Percentiles rank a stretch among this genome's conserved stretches.
phyloP scores from a whole-genome alignment of 1,140 invertebrate species.

The Trichonephila clavipes region DNA sequence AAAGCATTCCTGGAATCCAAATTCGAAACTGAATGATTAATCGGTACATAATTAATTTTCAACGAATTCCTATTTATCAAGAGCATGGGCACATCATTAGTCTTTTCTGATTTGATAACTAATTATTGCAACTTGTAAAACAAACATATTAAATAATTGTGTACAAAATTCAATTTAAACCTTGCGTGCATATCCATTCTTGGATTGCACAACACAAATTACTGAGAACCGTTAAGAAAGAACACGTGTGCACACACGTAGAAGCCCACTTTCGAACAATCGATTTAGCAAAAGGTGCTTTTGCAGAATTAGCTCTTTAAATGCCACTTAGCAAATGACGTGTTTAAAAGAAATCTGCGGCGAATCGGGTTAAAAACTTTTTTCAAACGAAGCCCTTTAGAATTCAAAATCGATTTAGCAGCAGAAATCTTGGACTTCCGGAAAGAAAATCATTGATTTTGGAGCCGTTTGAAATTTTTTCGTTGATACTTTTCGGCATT shows the following conservation, averaged over 20 bases:
- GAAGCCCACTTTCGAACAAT: neutral
- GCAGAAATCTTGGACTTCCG: neutral
- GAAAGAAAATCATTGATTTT: constrained; percentile 34
- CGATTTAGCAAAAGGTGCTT: constrained; percentile 10
- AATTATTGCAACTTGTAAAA: no score
- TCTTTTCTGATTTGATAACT: no score
- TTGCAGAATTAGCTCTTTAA: constrained; percentile 18
- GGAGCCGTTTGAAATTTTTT: constrained; percentile 27
- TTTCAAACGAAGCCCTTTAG: neutral
- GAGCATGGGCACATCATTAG: no score
- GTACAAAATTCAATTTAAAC: neutral
- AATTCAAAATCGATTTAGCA: constrained; percentile 33
- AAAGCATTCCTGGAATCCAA: no score
- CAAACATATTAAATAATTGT: neutral
- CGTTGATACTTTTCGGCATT: neutral
- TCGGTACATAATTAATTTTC: no score
- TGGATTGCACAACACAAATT: neutral
- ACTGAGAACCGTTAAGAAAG: neutral
- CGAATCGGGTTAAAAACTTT: neutral
- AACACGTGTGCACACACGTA: constrained; percentile 1
- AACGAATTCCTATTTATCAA: no score
- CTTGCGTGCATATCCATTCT: neutral
- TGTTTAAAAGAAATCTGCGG: constrained; percentile 15
- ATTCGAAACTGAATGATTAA: no score
- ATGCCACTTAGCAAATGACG: constrained; percentile 30